These are phyloP conservation scores for Psilanteris sp. DNA, from an alignment of 1,140 invertebrate genomes.

Conservation along the genomic window DNA sequence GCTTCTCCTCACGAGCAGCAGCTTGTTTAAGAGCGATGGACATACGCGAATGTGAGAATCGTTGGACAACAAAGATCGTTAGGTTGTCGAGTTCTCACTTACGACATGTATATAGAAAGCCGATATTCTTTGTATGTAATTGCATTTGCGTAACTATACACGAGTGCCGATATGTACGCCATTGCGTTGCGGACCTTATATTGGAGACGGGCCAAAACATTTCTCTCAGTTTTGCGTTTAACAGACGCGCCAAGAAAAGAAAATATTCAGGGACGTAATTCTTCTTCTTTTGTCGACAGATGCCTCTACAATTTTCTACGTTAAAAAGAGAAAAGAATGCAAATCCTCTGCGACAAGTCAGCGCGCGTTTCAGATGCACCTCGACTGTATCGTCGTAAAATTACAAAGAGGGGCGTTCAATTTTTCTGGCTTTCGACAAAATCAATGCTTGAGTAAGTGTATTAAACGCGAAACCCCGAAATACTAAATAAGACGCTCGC, in stretches of 20 bases:
- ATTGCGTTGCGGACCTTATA: slow-evolving; percentile 54
- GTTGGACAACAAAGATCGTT: slow-evolving; percentile 46
- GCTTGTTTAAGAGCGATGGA: too few species aligned
- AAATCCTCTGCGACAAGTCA: slow-evolving; percentile 48
- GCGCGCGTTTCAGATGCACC: slow-evolving; percentile 14
- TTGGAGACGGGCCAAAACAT: slow-evolving; percentile 68
- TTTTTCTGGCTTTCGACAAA: too few species aligned
- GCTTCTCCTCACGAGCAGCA: slow-evolving; percentile 10
- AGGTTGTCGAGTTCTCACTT: neutral
- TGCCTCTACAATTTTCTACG: slow-evolving; percentile 57
- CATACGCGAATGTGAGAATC: too few species aligned
- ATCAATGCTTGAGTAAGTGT: too few species aligned
- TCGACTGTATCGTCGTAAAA: too few species aligned
- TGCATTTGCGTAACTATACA: slow-evolving; percentile 44
- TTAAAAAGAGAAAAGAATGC: slow-evolving; percentile 51
- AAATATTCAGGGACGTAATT: slow-evolving; percentile 59
- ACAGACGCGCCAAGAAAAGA: slow-evolving; percentile 65
- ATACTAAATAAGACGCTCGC: too few species aligned
- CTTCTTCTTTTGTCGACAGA: slow-evolving; percentile 66
- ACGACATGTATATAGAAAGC: slow-evolving; percentile 7
- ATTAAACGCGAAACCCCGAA: too few species aligned
- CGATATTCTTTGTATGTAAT: slow-evolving; percentile 28
- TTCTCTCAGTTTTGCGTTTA: slow-evolving; percentile 65
- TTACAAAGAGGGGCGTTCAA: too few species aligned
- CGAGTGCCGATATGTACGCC: slow-evolving; percentile 21